Conservation (phyloP, 92 coral and sea anemone species). For the Epizoanthus ramosus region DNA sequence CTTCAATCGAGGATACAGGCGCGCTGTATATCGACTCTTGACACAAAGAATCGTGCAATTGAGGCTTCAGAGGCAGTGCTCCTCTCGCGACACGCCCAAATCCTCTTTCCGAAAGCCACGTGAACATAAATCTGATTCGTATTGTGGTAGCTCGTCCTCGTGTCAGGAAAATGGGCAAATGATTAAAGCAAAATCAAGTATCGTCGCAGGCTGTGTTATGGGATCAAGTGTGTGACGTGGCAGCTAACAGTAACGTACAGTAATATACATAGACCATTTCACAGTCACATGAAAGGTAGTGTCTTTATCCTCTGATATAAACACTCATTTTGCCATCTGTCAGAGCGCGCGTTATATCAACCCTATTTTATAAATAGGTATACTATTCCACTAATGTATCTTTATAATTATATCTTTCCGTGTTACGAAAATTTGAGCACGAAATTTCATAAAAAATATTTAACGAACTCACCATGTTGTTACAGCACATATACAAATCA, state of each 20-base stretch:
- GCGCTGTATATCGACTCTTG: conserved; percentile 47
- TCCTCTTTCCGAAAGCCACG: conserved; percentile 27
- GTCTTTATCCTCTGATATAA: too few relatives aligned
- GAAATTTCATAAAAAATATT: too few relatives aligned
- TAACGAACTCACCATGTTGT: too few relatives aligned
- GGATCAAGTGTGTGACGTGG: conserved; percentile 16
- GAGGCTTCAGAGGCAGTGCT: conserved; percentile 13
- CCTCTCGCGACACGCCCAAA: conserved; percentile 8
- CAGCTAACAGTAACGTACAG: too few relatives aligned
- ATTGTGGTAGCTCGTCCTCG: conserved; percentile 3
- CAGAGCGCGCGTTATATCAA: too few relatives aligned
- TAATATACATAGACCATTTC: too few relatives aligned
- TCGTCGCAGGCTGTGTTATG: conserved; percentile 21
- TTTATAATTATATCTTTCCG: too few relatives aligned
- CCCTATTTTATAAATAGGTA: too few relatives aligned
- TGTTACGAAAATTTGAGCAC: too few relatives aligned
- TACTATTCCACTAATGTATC: too few relatives aligned
- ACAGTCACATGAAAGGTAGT: background rate
- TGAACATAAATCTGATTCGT: conserved; percentile 5
- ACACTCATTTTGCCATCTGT: too few relatives aligned
- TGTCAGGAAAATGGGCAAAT: conserved; percentile 34
- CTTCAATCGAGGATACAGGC: conserved; percentile 54
- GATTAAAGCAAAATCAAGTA: conserved; percentile 8
- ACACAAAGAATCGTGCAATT: conserved; percentile 11
- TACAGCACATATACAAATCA: too few relatives aligned